Evolutionary conservation across 2,888 invertebrate species (phyloP).

Genomic region (Megastigmus dorsalis): DNA sequence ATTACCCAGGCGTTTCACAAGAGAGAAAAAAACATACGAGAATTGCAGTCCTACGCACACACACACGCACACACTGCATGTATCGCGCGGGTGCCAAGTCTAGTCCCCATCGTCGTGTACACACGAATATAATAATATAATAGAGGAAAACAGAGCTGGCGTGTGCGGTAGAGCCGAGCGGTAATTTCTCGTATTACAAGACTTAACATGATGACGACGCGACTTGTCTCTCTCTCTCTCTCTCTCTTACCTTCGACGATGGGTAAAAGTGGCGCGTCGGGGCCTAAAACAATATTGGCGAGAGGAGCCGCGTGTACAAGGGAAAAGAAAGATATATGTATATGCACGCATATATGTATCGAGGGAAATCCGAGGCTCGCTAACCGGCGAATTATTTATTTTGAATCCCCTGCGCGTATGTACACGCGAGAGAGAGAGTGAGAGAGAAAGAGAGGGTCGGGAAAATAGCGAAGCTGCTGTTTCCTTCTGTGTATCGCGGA

Average conservation of each 20-base stretch:
- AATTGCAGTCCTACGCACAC: neutral
- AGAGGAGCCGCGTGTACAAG: neutral
- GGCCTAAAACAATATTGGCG: slow-evolving; percentile 52
- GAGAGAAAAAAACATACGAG: neutral
- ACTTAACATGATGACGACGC: slow-evolving; percentile 29
- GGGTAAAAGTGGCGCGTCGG: neutral
- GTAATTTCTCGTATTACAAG: slow-evolving; percentile 55
- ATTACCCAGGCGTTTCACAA: neutral
- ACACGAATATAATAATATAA: neutral
- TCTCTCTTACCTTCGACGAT: neutral
- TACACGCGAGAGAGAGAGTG: no score
- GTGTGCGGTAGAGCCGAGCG: neutral
- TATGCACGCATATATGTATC: neutral
- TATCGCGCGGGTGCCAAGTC: no score
- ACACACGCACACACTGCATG: neutral
- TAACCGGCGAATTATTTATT: no score
- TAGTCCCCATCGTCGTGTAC: no score
- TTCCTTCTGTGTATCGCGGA: neutral
- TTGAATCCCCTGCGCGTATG: no score
- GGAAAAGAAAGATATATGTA: neutral
- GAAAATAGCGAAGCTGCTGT: neutral
- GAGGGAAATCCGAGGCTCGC: slow-evolving; percentile 12
- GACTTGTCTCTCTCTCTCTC: neutral
- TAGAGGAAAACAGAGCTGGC: neutral
- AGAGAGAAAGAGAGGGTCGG: no score